Base-by-base conservation (phyloP, 2,888 invertebrate species). In the Hypomecis punctinalis region DNA sequence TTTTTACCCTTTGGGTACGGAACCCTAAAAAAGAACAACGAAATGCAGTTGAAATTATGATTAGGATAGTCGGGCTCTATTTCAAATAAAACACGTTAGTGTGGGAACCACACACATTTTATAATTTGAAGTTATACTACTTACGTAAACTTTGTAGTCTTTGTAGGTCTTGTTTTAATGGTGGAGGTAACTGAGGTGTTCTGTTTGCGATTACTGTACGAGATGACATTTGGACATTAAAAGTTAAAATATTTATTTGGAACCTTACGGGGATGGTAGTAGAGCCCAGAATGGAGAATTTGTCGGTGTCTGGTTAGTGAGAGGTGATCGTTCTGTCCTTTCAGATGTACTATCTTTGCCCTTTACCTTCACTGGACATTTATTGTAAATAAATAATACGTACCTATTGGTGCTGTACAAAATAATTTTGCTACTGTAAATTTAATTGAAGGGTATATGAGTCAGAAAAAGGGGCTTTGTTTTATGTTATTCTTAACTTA, bases 221-320 rank as follows among this genome's bases (percentile, higher is more conserved):
- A 74, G 84, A 84, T 89, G 90, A 83, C 89, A 90, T 90, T 90
- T 89, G 80, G 75, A 79, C 73, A 74, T 63, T 74, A 59, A 66
- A 71, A 40, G 33, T 40, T 52, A 56, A 60, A 55, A 43, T 13
- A 10, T 47, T n/a, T 23, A 54, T 39, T 53, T 39, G n/a, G 35
- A 49, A 49, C 36, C 45, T 43, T 63, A 59, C 6, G 5, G 0
- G 0, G 7, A n/a, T 13, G 5, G 11, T 0, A 2, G 37, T 42
- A 61, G 33, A 33, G 56, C 48, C 23, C 11, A 53, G 33, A 56
- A 57, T 59, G 23, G 45, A 35, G 0, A 9, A 13, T 7, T 11
- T 13, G 11, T 35, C 5, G 6, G 6, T 36, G n/a, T 1, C 8
- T 48, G 54, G 0, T 63, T 60, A 73, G 88, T 82, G 83, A 89